Percentiles rank a stretch among this genome's conserved stretches.
Conservation (phyloP, 2,113 vertebrate species). For the Cebus imitator region DNA sequence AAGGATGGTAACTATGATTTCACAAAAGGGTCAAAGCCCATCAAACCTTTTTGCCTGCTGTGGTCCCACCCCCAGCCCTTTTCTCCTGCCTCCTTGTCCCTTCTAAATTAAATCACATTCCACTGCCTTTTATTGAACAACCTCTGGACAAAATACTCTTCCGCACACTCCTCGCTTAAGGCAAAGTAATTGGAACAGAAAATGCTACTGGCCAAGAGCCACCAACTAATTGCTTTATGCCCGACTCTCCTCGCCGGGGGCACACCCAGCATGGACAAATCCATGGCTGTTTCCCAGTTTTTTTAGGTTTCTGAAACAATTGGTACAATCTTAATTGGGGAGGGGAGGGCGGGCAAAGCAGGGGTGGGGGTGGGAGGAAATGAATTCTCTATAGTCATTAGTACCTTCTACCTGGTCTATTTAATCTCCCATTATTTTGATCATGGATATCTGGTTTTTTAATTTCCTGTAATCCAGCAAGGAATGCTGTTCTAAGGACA, state of each 20-base stretch:
- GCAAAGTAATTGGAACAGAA: constrained; percentile 49
- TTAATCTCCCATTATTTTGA: constrained; percentile 80
- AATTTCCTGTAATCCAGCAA: constrained; percentile 82
- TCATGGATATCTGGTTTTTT: constrained; percentile 77
- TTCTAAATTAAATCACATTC: constrained; percentile 67
- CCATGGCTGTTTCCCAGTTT: constrained; percentile 51
- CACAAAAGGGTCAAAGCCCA: constrained; percentile 42
- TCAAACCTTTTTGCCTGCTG: background rate
- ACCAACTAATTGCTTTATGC: constrained; percentile 56
- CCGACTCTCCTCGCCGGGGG: background rate
- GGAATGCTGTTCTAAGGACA: constrained; percentile 69
- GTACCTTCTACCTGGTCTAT: constrained; percentile 71
- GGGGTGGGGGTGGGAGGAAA: background rate
- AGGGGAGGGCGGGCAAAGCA: accelerated
- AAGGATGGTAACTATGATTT: background rate
- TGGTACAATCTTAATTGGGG: constrained; percentile 22
- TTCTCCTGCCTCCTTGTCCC: background rate
- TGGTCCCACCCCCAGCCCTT: background rate
- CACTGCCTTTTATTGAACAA: constrained; percentile 64
- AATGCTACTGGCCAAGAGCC: constrained; percentile 6
- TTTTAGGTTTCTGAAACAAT: constrained; percentile 66
- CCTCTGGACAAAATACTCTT: background rate
- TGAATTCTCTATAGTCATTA: constrained; percentile 62
- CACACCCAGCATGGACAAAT: constrained; percentile 57
- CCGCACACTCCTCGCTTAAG: constrained; percentile 42